These are phyloP conservation scores for Limosa lapponica DNA, from an alignment of 2,797 vertebrate genomes.

Conservation along the genomic window DNA sequence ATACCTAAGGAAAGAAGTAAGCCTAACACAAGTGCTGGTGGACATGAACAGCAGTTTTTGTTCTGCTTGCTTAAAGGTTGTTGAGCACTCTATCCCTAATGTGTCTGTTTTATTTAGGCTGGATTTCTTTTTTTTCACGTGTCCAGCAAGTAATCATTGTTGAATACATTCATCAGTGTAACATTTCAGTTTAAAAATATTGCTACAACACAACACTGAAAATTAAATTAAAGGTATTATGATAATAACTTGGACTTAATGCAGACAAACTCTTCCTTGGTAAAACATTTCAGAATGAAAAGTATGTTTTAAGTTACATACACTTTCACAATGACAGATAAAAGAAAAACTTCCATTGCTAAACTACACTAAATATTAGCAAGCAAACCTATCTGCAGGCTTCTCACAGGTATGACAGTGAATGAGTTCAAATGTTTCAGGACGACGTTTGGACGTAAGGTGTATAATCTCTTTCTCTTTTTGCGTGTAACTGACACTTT, in stretches of 20 bases:
- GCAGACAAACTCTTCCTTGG: constrained; percentile 8
- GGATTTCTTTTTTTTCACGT: not conserved
- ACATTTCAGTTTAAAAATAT: not conserved
- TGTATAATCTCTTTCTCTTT: not conserved
- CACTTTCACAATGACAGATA: not conserved
- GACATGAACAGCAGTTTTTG: not conserved
- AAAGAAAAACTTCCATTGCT: not conserved
- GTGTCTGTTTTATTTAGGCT: not conserved
- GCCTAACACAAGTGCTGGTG: not conserved
- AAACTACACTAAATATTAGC: not conserved
- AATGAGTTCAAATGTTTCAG: not conserved
- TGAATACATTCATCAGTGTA: not conserved
- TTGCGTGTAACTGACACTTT: not conserved
- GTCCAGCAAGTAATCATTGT: not conserved
- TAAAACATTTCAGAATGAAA: not conserved
- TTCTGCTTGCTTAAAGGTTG: not conserved
- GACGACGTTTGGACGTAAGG: not conserved
- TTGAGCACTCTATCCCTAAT: not conserved
- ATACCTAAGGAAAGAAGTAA: not conserved
- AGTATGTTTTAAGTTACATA: not conserved
- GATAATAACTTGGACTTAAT: not conserved
- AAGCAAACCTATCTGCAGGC: not conserved
- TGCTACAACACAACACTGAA: not conserved
- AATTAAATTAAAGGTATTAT: not conserved
- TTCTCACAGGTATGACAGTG: not conserved